Base-by-base conservation (phyloP, 2,797 vertebrate species). In the Coccyzus lansbergi region DNA sequence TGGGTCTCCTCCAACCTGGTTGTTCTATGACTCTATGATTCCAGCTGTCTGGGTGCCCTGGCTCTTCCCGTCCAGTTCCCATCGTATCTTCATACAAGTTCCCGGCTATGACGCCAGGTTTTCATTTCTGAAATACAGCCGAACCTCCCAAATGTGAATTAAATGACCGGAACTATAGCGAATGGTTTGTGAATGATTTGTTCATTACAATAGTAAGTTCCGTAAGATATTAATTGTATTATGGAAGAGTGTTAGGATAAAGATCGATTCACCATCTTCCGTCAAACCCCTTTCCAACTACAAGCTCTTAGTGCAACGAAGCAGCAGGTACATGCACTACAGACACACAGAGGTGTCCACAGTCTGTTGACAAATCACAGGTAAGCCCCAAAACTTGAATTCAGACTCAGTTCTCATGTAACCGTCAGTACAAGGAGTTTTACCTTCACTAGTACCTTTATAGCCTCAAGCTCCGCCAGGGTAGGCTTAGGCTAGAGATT, bases 291-390 rank as follows among this genome's bases (percentile, higher is more conserved):
- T 26, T 36, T 6, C n/a, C 40, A 44, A 63, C 10, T 1, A 24
- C 0, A 17, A 4, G 4, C 8, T 46, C 34, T 21, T 28, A 6
- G 4, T 2, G 15, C 12, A 18, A 5, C 4, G 40, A 31, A 51
- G 46, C 4, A 17, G 44, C 9, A 6, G 59, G 33, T 10, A 6
- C 17, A 9, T 11, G 36, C 38, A 3, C 31, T 15, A 1, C 26
- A 8, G 12, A 15, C 40, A 44, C 64, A 59, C 28, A n/a, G 56
- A 28, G 6, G 33, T 55, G 74, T 56, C 63, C 33, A 1, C 29
- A 4, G 10, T 0, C 3, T 6, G 28, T 4, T n/a, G 72, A 44
- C 24, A 55, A 26, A 12, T 14, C 42, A 3, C 2, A 7, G 53
- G 10, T 3, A 67, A 82, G 31, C 31, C 68, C 62, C 68, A 40